phyloP scores from a whole-genome alignment of 2,888 invertebrate genomes.

The Sylvicola fuscatus region DNA sequence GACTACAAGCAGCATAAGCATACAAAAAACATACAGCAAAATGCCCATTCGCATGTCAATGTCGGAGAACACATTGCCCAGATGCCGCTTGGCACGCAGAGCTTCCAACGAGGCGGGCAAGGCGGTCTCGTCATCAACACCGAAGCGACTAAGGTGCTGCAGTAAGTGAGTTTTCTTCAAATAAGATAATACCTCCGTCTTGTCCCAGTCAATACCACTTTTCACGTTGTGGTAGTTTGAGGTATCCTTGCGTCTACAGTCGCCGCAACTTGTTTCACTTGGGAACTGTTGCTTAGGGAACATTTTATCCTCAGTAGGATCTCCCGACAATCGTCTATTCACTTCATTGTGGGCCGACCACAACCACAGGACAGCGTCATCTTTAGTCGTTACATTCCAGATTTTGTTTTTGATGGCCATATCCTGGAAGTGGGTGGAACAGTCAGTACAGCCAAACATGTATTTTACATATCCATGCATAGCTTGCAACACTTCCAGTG shows the following conservation, averaged over 20 bases:
- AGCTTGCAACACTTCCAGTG: conserved; percentile 51
- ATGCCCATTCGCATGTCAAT: conserved; percentile 56
- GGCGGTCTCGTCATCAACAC: conserved; percentile 14
- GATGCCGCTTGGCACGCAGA: conserved; percentile 16
- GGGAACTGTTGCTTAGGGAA: conserved; percentile 87
- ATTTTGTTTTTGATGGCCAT: conserved; percentile 58
- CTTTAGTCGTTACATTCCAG: conserved; percentile 42
- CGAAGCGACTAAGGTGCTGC: conserved; percentile 17
- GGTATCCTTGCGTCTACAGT: conserved; percentile 31
- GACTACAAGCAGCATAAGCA: conserved; percentile 51
- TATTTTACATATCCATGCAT: conserved; percentile 76
- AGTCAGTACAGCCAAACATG: conserved; percentile 88
- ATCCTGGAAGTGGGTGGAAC: conserved; percentile 69
- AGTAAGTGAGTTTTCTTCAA: conserved; percentile 21
- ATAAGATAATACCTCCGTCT: conserved; percentile 17
- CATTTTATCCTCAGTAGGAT: conserved; percentile 72
- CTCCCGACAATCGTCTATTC: conserved; percentile 69
- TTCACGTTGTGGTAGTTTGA: conserved; percentile 5
- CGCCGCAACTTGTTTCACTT: conserved; percentile 37
- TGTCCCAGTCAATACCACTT: conserved; percentile 17
- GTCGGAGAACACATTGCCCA: conserved; percentile 21
- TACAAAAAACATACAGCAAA: conserved; percentile 51
- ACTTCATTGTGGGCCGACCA: conserved; percentile 91
- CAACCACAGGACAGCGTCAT: conserved; percentile 73
- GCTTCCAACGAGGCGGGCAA: conserved; percentile 14